A percentile compares a stretch with the other conserved stretches of the same genome.
These are phyloP conservation scores for Taphrorychus bicolor DNA, from an alignment of 2,888 invertebrate species.

Conservation along the genomic window DNA sequence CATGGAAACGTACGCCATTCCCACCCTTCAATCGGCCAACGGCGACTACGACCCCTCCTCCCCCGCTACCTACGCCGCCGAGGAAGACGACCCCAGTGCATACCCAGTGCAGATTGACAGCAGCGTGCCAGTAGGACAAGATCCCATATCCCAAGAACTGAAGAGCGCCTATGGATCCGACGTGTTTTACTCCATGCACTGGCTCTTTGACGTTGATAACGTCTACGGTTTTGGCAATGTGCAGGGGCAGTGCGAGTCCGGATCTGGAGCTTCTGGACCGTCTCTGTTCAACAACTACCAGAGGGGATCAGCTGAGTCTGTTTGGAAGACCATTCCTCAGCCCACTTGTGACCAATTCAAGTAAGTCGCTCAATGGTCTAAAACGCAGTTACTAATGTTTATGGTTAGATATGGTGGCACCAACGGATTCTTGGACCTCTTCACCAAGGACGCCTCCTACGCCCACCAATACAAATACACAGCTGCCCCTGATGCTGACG, in stretches of 20 bases:
- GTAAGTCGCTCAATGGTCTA: constrained; percentile 38
- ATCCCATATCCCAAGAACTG: constrained; percentile 44
- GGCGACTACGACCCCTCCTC: constrained; percentile 20
- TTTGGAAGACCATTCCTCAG: constrained; percentile 48
- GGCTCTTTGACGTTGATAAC: constrained; percentile 44
- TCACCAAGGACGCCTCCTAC: constrained; percentile 43
- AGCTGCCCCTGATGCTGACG: constrained; percentile 47
- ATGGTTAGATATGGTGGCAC: constrained; percentile 43
- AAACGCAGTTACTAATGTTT: no score
- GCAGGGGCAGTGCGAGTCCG: constrained; percentile 40
- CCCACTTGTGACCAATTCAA: constrained; percentile 46
- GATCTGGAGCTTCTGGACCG: constrained; percentile 38
- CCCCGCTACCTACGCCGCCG: constrained; percentile 44
- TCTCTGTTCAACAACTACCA: constrained; percentile 46
- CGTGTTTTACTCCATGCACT: constrained; percentile 46
- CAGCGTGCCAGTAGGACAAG: constrained; percentile 39
- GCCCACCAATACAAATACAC: constrained; percentile 48
- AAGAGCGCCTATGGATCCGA: constrained; percentile 43
- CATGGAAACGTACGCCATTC: constrained; percentile 44
- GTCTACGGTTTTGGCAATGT: constrained; percentile 41
- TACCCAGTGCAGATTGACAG: constrained; percentile 41
- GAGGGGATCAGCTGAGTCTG: constrained; percentile 45
- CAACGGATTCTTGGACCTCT: constrained; percentile 45
- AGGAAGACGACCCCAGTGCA: constrained; percentile 41
- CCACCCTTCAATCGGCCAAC: constrained; percentile 30